phyloP scores from a whole-genome alignment of 1,140 invertebrate species.

The Temnothorax longispinosus region DNA sequence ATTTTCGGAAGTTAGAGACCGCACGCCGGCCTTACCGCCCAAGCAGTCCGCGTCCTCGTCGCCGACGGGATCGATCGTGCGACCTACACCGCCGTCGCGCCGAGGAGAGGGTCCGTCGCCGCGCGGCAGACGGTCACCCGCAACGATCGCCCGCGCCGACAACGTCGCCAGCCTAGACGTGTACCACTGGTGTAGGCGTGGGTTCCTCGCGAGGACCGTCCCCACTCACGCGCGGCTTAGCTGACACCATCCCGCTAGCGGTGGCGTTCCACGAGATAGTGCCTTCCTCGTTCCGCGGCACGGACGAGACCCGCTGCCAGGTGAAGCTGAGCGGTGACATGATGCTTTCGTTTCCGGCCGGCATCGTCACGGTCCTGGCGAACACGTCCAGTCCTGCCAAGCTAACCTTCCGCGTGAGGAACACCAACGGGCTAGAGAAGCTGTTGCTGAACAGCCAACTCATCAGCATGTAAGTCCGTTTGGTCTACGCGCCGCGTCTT shows the following conservation, averaged over 20 bases:
- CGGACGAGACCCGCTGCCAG: slow-evolving; percentile 93
- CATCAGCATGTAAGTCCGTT: slow-evolving; percentile 91
- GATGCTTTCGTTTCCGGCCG: slow-evolving; percentile 98
- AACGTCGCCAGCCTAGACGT: slow-evolving; percentile 92
- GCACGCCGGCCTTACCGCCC: slow-evolving; percentile 89
- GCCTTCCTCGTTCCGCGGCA: slow-evolving; percentile 95
- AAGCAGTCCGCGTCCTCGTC: slow-evolving; percentile 88
- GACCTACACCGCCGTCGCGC: slow-evolving; percentile 94
- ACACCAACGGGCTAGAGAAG: slow-evolving; percentile 93
- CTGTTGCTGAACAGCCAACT: slow-evolving; percentile 96
- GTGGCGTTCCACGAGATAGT: slow-evolving; percentile 99
- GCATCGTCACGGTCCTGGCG: slow-evolving; percentile 96
- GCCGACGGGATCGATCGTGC: slow-evolving; percentile 91
- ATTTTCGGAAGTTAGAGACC: slow-evolving; percentile 93
- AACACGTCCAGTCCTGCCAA: slow-evolving; percentile 97
- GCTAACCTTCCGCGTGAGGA: slow-evolving; percentile 95
- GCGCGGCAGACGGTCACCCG: slow-evolving; percentile 89
- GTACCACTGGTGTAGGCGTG: slow-evolving; percentile 92
- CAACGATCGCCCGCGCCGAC: slow-evolving; percentile 90
- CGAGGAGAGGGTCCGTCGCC: slow-evolving; percentile 88
- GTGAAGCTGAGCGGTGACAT: slow-evolving; percentile 98
- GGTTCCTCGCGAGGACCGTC: slow-evolving; percentile 97
- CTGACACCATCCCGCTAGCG: slow-evolving; percentile 97
- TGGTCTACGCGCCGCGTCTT: not conserved
- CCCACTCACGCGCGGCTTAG: slow-evolving; percentile 97